Evolutionary conservation across 2,113 vertebrate genomes (phyloP).

Genomic region (Macroglossus sobrinus): DNA sequence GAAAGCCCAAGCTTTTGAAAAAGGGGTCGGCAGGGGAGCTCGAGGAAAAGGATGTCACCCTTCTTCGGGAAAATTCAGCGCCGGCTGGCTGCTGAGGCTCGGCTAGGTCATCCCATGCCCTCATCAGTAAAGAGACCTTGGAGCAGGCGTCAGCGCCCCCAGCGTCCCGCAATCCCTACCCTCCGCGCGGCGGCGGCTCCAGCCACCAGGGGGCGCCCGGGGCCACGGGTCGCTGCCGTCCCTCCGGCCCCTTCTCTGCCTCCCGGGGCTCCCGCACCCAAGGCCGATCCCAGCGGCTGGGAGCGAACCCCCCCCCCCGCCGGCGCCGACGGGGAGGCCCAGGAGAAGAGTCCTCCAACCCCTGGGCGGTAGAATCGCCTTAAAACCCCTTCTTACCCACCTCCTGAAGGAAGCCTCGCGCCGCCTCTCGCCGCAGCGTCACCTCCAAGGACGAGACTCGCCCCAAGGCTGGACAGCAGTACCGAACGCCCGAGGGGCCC

Average conservation of each 20-base stretch:
- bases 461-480: background rate
- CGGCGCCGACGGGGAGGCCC: background rate
- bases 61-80: background rate
- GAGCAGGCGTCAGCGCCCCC: background rate
- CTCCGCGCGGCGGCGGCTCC: background rate
- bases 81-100: background rate
- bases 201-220: conserved; percentile 41
- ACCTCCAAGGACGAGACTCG: background rate
- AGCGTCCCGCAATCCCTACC: background rate
- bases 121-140: rapidly evolving
- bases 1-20: background rate
- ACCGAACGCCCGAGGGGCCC: background rate
- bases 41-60: background rate
- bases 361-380: background rate
- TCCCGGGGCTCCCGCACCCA: too few species aligned
- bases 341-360: background rate
- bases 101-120: background rate
- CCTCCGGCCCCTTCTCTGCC: background rate
- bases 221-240: background rate
- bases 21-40: background rate
- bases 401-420: background rate
- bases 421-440: background rate
- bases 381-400: background rate
- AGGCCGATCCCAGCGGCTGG: background rate
- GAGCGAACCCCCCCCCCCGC: background rate